These are phyloP conservation scores for Procavia capensis DNA, from an alignment of 2,113 vertebrate genomes.

Conservation along the genomic window DNA sequence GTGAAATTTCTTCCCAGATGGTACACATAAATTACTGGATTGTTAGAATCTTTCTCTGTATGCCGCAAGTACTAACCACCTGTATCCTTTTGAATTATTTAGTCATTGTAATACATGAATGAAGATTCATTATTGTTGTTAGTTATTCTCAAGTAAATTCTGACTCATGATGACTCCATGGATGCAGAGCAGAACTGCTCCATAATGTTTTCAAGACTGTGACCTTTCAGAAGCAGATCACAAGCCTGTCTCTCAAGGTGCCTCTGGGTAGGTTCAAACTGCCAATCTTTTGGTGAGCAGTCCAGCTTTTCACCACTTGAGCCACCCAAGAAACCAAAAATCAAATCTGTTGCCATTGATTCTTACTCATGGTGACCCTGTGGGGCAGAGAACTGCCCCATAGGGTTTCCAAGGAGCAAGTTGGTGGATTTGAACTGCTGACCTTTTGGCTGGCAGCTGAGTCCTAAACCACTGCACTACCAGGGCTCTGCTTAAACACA, in stretches of 20 bases:
- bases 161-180: not conserved
- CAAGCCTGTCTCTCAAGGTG: not conserved
- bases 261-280: not conserved
- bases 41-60: not conserved
- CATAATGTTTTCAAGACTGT: not conserved
- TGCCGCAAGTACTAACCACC: not conserved
- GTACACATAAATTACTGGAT: not conserved
- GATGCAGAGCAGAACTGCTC: not conserved
- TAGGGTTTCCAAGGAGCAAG: too few species aligned
- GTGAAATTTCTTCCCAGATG: not conserved
- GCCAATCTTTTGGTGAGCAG: not conserved
- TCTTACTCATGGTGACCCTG: too few species aligned
- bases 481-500: not conserved
- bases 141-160: not conserved
- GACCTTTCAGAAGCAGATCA: not conserved
- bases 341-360: too few species aligned
- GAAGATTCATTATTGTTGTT: not conserved
- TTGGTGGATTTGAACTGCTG: too few species aligned
- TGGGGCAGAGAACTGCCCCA: too few species aligned
- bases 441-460: too few species aligned
- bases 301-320: not conserved
- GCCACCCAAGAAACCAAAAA: not conserved
- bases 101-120: not conserved
- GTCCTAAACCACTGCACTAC: too few species aligned
- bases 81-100: not conserved